Evolutionary conservation across 2,113 vertebrate genomes (phyloP).

Genomic region (Dendrocopos noguchii): DNA sequence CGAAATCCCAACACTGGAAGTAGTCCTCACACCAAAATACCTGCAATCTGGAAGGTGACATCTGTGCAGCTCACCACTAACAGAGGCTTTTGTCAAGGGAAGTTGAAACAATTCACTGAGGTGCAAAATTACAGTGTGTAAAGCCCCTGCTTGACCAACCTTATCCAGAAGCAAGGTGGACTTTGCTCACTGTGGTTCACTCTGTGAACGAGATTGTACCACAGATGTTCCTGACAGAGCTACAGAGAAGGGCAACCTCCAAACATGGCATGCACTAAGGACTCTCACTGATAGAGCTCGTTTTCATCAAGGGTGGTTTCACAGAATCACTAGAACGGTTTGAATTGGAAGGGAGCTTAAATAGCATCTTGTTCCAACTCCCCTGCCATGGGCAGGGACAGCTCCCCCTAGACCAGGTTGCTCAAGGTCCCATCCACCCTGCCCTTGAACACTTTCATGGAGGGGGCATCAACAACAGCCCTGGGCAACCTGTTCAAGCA

Average conservation of each 20-base stretch:
- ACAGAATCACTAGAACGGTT: too few relatives aligned
- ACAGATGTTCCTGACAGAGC: fast-evolving
- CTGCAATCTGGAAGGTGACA: neutral
- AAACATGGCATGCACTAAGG: fast-evolving
- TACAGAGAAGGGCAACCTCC: fast-evolving
- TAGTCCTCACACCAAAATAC: fast-evolving
- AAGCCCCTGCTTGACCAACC: fast-evolving
- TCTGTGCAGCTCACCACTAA: neutral
- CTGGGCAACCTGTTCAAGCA: too few relatives aligned
- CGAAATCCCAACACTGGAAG: neutral
- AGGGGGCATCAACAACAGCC: too few relatives aligned
- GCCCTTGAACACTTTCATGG: too few relatives aligned
- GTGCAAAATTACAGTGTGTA: fast-evolving
- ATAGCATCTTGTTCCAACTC: too few relatives aligned
- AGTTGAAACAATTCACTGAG: neutral
- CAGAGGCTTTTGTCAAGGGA: neutral
- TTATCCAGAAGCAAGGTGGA: neutral
- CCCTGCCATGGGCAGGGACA: too few relatives aligned
- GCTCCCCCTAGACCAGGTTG: too few relatives aligned
- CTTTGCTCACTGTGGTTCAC: fast-evolving
- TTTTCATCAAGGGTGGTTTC: neutral
- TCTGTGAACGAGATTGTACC: neutral
- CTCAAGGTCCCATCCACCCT: too few relatives aligned
- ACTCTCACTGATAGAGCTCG: fast-evolving
- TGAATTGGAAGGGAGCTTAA: too few relatives aligned